Evolutionary conservation across 2,888 invertebrate genomes (phyloP).

Genomic region (Conistra vaccinii): DNA sequence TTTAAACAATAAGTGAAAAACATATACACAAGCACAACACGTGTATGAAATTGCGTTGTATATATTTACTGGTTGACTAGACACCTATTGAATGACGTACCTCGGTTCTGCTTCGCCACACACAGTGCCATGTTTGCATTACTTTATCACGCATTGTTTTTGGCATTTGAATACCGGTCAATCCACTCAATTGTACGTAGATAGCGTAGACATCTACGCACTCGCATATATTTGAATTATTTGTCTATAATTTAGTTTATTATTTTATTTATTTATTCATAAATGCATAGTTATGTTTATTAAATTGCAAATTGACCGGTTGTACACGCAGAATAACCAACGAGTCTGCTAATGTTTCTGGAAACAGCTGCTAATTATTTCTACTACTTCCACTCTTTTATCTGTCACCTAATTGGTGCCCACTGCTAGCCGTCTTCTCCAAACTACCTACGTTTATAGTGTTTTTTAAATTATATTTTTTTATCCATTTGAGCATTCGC

Average conservation of each 20-base stretch:
- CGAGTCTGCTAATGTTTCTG: neutral
- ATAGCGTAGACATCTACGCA: constrained; percentile 55
- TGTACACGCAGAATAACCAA: neutral
- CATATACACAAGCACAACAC: neutral
- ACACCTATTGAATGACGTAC: constrained; percentile 17
- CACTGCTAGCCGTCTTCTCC: neutral
- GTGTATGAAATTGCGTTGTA: constrained; percentile 18
- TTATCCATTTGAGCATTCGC: too few relatives aligned
- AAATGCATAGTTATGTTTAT: constrained; percentile 39
- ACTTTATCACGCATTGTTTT: constrained; percentile 53
- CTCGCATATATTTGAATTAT: constrained; percentile 49
- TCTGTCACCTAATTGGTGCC: neutral
- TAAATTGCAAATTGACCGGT: constrained; percentile 8
- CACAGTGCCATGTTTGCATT: constrained; percentile 36
- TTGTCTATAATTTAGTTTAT: constrained; percentile 7
- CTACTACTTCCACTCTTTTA: neutral
- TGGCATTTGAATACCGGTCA: constrained; percentile 55
- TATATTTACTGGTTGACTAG: constrained; percentile 18
- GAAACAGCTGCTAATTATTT: neutral
- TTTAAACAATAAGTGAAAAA: constrained; percentile 3
- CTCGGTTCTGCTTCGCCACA: constrained; percentile 39
- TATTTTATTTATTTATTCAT: constrained; percentile 43
- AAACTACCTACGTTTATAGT: neutral
- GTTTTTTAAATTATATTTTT: neutral
- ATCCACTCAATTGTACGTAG: constrained; percentile 41